phyloP scores from a whole-genome alignment of 2,888 invertebrate species.

The Nomada ruficornis region DNA sequence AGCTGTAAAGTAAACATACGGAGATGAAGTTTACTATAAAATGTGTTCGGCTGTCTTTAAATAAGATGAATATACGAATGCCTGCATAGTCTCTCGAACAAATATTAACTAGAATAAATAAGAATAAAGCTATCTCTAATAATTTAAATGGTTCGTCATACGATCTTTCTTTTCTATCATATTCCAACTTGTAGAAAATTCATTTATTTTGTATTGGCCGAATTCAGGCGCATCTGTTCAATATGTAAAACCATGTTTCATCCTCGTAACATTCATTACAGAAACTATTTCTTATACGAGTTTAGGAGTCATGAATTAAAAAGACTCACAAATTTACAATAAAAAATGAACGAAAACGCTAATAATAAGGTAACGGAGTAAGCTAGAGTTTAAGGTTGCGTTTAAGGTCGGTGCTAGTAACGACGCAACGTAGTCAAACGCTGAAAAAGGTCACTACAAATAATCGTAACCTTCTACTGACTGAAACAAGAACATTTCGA shows the following conservation, averaged over 20 bases:
- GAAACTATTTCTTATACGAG: conserved; percentile 7
- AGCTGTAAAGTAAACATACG: conserved; percentile 11
- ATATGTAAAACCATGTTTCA: conserved; percentile 13
- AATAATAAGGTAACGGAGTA: conserved; percentile 23
- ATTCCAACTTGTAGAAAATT: background rate
- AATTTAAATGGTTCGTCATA: too few relatives aligned
- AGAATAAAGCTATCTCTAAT: too few relatives aligned
- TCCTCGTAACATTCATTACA: background rate
- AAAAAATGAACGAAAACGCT: conserved; percentile 17
- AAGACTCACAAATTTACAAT: background rate
- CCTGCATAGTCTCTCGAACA: background rate
- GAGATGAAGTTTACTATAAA: background rate
- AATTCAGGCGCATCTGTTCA: background rate
- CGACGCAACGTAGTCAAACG: conserved; percentile 31
- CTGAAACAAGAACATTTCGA: conserved; percentile 28
- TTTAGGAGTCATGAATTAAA: conserved; percentile 26
- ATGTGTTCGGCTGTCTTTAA: conserved; percentile 17
- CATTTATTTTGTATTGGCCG: background rate
- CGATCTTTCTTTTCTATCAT: background rate
- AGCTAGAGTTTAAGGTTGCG: conserved; percentile 41
- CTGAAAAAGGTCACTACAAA: conserved; percentile 25
- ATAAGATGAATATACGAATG: background rate
- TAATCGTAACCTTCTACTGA: conserved; percentile 29
- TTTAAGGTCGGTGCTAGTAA: conserved; percentile 43
- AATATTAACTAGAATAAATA: background rate